Evolutionary conservation across 2,797 vertebrate species (phyloP).

Genomic region (Rhadinocentrus ornatus): DNA sequence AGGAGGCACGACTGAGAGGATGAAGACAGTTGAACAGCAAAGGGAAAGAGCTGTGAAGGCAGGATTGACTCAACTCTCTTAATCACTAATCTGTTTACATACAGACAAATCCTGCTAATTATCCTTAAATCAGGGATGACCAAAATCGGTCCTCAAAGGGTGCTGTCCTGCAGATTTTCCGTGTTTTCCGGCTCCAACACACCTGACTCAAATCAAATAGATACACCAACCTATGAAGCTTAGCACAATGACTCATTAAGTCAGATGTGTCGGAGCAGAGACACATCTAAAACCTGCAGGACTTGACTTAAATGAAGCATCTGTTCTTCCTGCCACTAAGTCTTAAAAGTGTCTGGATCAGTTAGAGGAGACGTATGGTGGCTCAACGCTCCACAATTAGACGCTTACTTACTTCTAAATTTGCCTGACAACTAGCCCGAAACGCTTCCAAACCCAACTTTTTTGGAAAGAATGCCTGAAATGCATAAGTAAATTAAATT

Average conservation of each 20-base stretch:
- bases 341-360: constrained; percentile 33
- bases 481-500: constrained; percentile 22
- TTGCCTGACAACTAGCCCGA: not conserved
- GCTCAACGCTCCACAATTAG: too few species aligned
- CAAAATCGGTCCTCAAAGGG: too few species aligned
- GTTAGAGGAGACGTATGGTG: not conserved
- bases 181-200: too few species aligned
- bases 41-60: constrained; percentile 23
- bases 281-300: too few species aligned
- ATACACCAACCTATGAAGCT: too few species aligned
- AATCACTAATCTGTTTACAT: constrained; percentile 75
- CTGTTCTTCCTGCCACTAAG: constrained; percentile 52
- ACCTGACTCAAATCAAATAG: too few species aligned
- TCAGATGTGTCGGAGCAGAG: too few species aligned
- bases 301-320: constrained; percentile 39
- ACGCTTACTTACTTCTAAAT: not conserved
- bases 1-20: constrained; percentile 6
- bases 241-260: too few species aligned
- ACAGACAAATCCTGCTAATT: constrained; percentile 54
- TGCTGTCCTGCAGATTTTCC: too few species aligned
- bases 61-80: constrained; percentile 24
- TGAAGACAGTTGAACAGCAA: constrained; percentile 2
- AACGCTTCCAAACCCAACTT: not conserved
- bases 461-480: not conserved
- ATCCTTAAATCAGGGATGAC: constrained; percentile 6